phyloP scores from a whole-genome alignment of 2,797 vertebrate genomes.

The Rhinichthys osculus region DNA sequence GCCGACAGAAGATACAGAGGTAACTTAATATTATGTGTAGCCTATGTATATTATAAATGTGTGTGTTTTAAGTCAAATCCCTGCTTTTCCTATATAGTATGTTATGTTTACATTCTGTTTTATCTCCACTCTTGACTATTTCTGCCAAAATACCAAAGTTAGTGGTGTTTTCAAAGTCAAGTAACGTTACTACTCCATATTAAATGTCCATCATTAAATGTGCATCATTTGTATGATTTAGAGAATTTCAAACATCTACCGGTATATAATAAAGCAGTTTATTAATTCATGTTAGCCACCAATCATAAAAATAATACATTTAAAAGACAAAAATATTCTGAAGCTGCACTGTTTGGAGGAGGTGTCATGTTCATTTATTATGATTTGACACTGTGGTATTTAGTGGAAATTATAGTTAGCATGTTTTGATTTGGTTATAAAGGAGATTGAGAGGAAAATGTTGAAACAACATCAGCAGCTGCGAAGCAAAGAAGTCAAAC shows the following conservation, averaged over 20 bases:
- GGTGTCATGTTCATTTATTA: neutral
- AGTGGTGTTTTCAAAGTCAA: neutral
- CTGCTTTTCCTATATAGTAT: too few species aligned
- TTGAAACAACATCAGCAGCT: neutral
- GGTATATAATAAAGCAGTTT: neutral
- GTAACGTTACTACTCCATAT: neutral
- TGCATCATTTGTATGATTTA: neutral
- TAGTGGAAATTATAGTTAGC: neutral
- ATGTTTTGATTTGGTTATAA: neutral
- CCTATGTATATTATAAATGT: too few species aligned
- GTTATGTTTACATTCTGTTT: neutral
- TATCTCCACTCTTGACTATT: neutral
- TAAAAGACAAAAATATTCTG: neutral
- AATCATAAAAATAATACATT: neutral
- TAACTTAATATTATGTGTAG: too few species aligned
- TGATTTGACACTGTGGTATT: neutral
- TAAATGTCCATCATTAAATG: neutral
- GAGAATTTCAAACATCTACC: neutral
- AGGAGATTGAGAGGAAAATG: neutral
- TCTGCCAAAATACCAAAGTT: neutral
- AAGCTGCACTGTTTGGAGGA: neutral
- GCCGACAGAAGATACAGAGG: too few species aligned
- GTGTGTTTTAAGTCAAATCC: too few species aligned
- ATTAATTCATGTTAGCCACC: neutral
- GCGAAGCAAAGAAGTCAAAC: neutral